These are phyloP conservation scores for Molossus alvarezi DNA, from an alignment of 2,797 vertebrate species.

Conservation along the genomic window DNA sequence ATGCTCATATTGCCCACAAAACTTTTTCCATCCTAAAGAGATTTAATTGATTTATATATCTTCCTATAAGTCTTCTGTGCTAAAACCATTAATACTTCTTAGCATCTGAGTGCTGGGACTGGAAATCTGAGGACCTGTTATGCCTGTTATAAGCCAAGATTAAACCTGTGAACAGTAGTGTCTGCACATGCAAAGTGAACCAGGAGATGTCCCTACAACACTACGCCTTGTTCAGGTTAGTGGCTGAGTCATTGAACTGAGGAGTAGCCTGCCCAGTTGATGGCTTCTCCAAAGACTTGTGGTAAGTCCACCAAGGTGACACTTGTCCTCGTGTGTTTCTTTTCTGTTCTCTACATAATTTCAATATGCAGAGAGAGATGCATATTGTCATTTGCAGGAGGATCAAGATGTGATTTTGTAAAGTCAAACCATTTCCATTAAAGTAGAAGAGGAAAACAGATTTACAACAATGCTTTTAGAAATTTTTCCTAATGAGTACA, in stretches of 20 bases:
- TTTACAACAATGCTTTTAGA: constrained; percentile 35
- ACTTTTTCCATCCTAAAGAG: neutral
- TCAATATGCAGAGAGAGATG: neutral
- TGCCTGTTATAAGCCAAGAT: neutral
- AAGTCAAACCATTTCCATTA: constrained; percentile 39
- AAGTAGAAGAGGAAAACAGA: neutral
- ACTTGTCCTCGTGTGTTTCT: neutral
- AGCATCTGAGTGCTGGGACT: constrained; percentile 22
- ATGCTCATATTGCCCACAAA: neutral
- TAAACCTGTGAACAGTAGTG: constrained; percentile 15
- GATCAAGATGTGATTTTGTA: constrained; percentile 15
- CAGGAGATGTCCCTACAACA: neutral
- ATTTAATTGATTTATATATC: neutral
- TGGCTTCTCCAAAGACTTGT: neutral
- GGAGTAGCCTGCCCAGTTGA: neutral
- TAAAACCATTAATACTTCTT: constrained; percentile 34
- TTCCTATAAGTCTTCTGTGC: constrained; percentile 45
- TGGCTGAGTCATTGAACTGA: neutral
- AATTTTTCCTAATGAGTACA: neutral
- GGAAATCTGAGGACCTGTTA: neutral
- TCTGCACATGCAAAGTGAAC: neutral
- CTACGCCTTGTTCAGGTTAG: neutral
- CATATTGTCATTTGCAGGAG: neutral
- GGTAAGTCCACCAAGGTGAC: neutral
- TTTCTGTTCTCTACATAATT: constrained; percentile 7